Evolutionary conservation across 2,888 invertebrate species (phyloP).

Genomic region (Xestia ashworthii): DNA sequence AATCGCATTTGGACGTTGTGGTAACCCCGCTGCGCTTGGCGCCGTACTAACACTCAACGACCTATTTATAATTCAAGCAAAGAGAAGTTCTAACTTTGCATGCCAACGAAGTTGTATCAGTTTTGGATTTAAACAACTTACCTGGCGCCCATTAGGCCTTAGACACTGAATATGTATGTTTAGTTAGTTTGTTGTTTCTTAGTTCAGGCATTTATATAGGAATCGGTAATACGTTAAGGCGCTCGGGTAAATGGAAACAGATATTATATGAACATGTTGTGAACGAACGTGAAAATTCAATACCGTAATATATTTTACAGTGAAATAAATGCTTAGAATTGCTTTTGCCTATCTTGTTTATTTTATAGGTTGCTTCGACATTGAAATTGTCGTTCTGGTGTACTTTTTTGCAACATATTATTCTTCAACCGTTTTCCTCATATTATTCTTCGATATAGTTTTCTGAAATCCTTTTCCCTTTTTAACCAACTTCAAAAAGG

Average conservation of each 20-base stretch:
- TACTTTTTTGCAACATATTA: conserved; percentile 16
- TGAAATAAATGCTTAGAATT: not conserved
- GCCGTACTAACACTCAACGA: conserved; percentile 17
- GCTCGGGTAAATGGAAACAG: conserved; percentile 13
- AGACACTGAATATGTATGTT: conserved; percentile 37
- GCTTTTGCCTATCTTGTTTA: not conserved
- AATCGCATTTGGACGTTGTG: too few relatives aligned
- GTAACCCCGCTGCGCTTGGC: conserved; percentile 25
- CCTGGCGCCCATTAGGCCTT: conserved; percentile 18
- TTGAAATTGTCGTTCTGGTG: not conserved
- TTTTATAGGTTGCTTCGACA: conserved; percentile 2
- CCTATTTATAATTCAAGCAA: conserved; percentile 49
- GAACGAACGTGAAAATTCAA: not conserved
- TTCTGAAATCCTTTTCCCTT: conserved; percentile 29
- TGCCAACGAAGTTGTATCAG: conserved; percentile 29
- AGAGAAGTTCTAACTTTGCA: conserved; percentile 17
- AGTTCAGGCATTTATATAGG: conserved; percentile 35
- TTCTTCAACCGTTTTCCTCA: conserved; percentile 1
- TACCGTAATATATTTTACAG: conserved; percentile 1
- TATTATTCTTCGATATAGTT: conserved; percentile 18
- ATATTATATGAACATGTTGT: not conserved
- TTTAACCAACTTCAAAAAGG: too few relatives aligned
- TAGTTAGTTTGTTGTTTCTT: conserved; percentile 43
- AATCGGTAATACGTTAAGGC: not conserved
- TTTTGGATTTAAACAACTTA: conserved; percentile 38